Evolutionary conservation across 2,113 vertebrate genomes (phyloP).

Genomic region (Chionodraco myersi): DNA sequence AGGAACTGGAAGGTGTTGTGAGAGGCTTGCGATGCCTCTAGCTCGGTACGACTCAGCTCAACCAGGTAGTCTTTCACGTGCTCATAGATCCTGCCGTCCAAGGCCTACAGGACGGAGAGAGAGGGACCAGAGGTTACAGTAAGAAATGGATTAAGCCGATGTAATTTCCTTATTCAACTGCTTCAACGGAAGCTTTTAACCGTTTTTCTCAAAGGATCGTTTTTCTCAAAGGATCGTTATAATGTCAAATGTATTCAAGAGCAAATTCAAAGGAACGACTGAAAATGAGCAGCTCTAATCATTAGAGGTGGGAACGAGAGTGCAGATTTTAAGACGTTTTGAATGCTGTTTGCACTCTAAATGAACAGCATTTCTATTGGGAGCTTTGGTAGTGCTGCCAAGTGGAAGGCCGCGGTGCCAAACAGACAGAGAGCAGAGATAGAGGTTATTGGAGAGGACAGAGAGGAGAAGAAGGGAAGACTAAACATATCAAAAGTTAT

Average conservation of each 20-base stretch:
- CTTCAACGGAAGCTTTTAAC: too few relatives aligned
- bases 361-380: constrained; percentile 51
- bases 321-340: constrained; percentile 45
- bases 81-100: constrained; percentile 90
- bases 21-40: constrained; percentile 93
- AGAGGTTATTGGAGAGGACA: constrained; percentile 7
- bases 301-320: constrained; percentile 29
- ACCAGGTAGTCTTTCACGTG: constrained; percentile 80
- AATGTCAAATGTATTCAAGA: neutral
- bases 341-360: constrained; percentile 55
- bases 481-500: constrained; percentile 11
- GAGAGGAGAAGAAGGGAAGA: neutral
- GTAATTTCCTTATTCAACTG: constrained; percentile 22
- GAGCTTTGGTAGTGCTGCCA: constrained; percentile 52
- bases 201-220: too few relatives aligned
- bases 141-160: constrained; percentile 14
- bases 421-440: constrained; percentile 31
- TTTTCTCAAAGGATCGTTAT: too few relatives aligned
- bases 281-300: constrained; percentile 25
- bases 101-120: constrained; percentile 82
- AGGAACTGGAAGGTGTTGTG: constrained; percentile 98
- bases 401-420: constrained; percentile 39
- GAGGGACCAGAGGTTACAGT: constrained; percentile 4
- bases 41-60: constrained; percentile 91
- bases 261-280: constrained; percentile 13